A percentile compares a stretch with the other conserved stretches of the same genome.
phyloP scores from a whole-genome alignment of 2,888 invertebrate genomes.

The Latrodectus hesperus region DNA sequence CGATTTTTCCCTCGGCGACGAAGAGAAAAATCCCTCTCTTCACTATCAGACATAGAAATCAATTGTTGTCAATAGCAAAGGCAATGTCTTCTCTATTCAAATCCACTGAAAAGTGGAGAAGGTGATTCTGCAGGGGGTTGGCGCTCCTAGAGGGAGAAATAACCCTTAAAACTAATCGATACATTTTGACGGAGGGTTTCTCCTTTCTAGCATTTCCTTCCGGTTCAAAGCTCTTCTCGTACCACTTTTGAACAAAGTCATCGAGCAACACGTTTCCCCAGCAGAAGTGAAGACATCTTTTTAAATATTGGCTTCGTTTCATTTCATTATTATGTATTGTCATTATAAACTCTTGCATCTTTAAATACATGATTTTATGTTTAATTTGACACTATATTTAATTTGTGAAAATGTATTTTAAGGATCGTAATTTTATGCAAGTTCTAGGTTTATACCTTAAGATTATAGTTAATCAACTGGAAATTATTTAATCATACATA shows the following conservation, averaged over 20 bases:
- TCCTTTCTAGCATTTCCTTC: constrained; percentile 12
- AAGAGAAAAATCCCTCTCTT: constrained; percentile 9
- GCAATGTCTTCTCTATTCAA: constrained; percentile 34
- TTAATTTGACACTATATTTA: too few species aligned
- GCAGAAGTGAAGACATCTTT: too few species aligned
- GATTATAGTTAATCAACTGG: too few species aligned
- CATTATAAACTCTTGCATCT: too few species aligned
- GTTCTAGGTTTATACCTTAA: too few species aligned
- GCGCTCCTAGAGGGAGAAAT: constrained; percentile 42
- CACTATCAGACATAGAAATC: constrained; percentile 42
- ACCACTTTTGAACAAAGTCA: constrained; percentile 12
- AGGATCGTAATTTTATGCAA: too few species aligned
- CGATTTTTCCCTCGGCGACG: not conserved
- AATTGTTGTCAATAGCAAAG: constrained; percentile 48
- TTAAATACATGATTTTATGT: too few species aligned
- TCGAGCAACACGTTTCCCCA: too few species aligned
- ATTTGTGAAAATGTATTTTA: too few species aligned
- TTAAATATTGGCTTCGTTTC: too few species aligned
- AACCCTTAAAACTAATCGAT: constrained; percentile 56
- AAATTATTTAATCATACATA: too few species aligned
- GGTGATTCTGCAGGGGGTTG: constrained; percentile 11
- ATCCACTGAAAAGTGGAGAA: constrained; percentile 21
- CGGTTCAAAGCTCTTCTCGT: constrained; percentile 44
- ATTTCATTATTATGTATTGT: too few species aligned
- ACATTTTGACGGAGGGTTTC: constrained; percentile 55